Base-by-base conservation (phyloP, 1,140 invertebrate genomes). In the Armadillidium nasatum region DNA sequence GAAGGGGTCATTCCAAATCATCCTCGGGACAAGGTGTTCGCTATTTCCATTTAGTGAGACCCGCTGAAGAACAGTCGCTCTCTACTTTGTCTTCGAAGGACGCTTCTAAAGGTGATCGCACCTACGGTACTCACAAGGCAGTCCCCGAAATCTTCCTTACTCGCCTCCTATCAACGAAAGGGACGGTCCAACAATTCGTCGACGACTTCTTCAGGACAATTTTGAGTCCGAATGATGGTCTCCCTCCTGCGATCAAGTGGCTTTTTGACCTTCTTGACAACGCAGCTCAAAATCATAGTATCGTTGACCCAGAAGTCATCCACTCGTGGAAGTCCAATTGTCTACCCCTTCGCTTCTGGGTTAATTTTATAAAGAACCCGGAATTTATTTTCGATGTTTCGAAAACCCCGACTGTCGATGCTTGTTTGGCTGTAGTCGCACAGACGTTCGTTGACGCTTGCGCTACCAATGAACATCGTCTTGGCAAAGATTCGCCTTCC, bases 371-470 rank as follows among this genome's bases (percentile, higher is more conserved):
- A 74, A 97, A 97, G 85, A 97, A 97, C 88, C 95, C 96, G 9
- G 94, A 97, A 85, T 96, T 96, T 84, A 94, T 97, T 84, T 96
- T 98, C 85, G 95, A 97, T 86, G 93, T 97, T 70, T 93, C 96
- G 82, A 96, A 97, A 86, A 95, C 94, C 3, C 88, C 90, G 13
- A 94, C 93, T 9, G 91, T 97, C 15, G 95, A 97, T 85, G 93
- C 94, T 13, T 96, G 94, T 83, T 85, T 98, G 44, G 95, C 93
- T 79, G 95, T 97, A 44, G 94, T 98, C 81, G 95, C 95, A 33
- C 96, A 98, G 87, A 96, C 95, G 4, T 93, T 98, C 84, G 97
- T 97, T 93, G 95, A 97, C 84, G 90, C 94, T 0, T 97, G 94
- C 84, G 95, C 94, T 15, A 92, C 93, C 76, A 89, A 90, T 9